Evolutionary conservation across 2,888 invertebrate species (phyloP), one percentile per base, ranked within the genome.

Genomic region (Prosapia bicincta): DNA sequence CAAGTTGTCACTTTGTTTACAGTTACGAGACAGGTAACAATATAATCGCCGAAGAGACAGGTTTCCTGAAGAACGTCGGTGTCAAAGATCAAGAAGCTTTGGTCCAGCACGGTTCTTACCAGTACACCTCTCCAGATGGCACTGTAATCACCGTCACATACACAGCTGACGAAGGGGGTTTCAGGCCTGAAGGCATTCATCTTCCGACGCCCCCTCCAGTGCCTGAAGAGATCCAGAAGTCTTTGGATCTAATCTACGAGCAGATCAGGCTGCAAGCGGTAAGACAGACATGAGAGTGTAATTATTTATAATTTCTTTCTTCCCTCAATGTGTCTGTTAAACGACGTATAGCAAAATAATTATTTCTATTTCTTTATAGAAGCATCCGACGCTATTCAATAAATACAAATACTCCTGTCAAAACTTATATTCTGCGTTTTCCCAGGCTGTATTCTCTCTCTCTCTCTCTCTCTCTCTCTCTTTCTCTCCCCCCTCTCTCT

Each of bases 231-330:
- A 81, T 84, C 75, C 95, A 95, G 85, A 94, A 94, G 84, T 94
- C 94, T 74, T 88, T 95, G 78, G 95, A 95, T 85, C 90, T 94
- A 83, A 95, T 95, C 85, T 95, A 91, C 84, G 94, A 93, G 76
- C 93, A 93, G 82, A 95, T 95, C 81, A 91, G 90, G 83, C 86
- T 88, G 79, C 89, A 89, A 81, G 85, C 90, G 84, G 91, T 89
- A 83, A 80, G n/a, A n/a, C n/a, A n/a, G n/a, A n/a, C n/a, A n/a
- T n/a, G n/a, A n/a, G n/a, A n/a, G n/a, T n/a, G n/a, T n/a, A n/a
- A n/a, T n/a, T n/a, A n/a, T n/a, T n/a, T n/a, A n/a, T n/a, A n/a
- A n/a, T n/a, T n/a, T n/a, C n/a, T n/a, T n/a, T n/a, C n/a, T n/a
- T n/a, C n/a, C n/a, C n/a, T n/a, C n/a, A n/a, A n/a, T n/a, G n/a